Evolutionary conservation across 2,797 vertebrate genomes (phyloP).

Genomic region (Prionace glauca): DNA sequence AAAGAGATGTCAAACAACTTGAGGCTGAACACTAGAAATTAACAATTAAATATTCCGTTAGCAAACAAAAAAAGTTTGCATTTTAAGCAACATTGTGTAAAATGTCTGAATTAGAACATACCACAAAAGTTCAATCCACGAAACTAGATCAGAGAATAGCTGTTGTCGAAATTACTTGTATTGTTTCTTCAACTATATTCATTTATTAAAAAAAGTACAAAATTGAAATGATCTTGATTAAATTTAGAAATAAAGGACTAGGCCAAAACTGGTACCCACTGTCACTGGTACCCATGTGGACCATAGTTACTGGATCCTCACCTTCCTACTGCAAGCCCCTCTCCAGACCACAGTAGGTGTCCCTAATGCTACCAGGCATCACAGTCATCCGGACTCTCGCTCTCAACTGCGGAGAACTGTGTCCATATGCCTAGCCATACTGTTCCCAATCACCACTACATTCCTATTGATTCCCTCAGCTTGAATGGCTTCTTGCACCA

Average conservation of each 20-base stretch:
- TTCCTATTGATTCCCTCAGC: too few species aligned
- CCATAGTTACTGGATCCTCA: too few species aligned
- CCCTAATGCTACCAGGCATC: too few species aligned
- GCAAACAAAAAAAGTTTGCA: neutral
- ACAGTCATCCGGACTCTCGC: too few species aligned
- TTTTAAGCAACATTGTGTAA: neutral
- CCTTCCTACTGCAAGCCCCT: too few species aligned
- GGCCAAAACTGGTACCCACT: neutral
- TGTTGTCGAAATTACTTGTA: neutral
- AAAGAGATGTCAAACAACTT: neutral
- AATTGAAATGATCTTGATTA: neutral
- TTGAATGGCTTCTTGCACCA: too few species aligned
- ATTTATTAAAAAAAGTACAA: neutral
- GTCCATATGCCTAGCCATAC: too few species aligned
- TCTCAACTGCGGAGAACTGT: too few species aligned
- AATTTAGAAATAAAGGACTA: neutral
- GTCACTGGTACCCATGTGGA: too few species aligned
- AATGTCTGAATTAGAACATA: neutral
- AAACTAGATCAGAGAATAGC: neutral
- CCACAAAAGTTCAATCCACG: neutral
- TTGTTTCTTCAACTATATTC: neutral
- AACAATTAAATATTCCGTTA: neutral
- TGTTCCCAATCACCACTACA: too few species aligned
- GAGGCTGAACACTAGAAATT: neutral
- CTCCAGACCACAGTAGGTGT: too few species aligned